Evolutionary conservation across 2,797 vertebrate species (phyloP).

Genomic region (Acridotheres tristis): DNA sequence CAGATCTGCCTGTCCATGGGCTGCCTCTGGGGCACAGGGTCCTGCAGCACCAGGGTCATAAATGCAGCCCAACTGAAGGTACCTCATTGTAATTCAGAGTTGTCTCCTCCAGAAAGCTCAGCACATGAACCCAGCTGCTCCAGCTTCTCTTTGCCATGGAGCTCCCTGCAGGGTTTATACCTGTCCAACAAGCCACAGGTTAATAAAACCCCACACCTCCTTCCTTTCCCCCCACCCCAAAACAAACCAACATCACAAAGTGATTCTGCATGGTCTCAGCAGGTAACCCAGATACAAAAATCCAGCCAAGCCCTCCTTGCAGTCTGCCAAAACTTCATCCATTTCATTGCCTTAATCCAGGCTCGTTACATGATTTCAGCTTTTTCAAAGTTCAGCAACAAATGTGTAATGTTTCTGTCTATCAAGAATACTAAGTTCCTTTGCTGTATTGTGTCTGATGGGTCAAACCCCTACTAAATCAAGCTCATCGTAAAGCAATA

Average conservation of each 20-base stretch:
- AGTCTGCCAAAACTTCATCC: neutral
- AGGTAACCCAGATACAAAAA: neutral
- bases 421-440: neutral
- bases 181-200: rapidly evolving
- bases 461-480: conserved; percentile 43
- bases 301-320: neutral
- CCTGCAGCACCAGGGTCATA: neutral
- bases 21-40: rapidly evolving
- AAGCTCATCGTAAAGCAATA: conserved; percentile 26
- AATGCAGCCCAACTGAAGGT: rapidly evolving
- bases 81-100: neutral
- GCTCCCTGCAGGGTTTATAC: neutral
- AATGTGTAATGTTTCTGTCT: neutral
- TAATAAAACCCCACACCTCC: neutral
- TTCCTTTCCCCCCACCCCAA: neutral
- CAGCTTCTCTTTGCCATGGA: neutral
- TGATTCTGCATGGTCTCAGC: neutral
- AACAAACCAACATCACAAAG: neutral
- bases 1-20: rapidly evolving
- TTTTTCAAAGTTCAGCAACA: neutral
- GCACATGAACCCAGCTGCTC: rapidly evolving
- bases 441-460: neutral
- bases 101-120: neutral
- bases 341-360: neutral
- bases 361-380: neutral